phyloP scores from a whole-genome alignment of 2,113 vertebrate species.

The Centropristis striata region DNA sequence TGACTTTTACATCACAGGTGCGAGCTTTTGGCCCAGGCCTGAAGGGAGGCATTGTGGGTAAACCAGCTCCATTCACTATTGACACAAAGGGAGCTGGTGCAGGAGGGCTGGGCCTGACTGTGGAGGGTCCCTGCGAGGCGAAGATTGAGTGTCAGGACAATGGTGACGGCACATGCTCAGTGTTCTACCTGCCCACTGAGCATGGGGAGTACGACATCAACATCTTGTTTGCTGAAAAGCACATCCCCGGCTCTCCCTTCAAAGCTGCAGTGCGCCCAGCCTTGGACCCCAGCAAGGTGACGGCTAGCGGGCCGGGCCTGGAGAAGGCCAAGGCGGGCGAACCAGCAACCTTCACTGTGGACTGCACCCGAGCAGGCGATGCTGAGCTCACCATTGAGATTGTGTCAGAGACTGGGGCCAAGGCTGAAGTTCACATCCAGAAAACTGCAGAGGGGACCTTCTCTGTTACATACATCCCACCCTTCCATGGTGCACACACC shows the following conservation, averaged over 20 bases:
- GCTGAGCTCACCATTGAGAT: constrained; percentile 96
- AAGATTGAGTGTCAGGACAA: constrained; percentile 96
- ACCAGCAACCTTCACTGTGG: constrained; percentile 91
- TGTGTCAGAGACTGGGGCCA: constrained; percentile 90
- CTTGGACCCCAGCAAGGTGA: constrained; percentile 92
- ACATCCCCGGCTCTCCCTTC: constrained; percentile 95
- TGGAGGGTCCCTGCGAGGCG: constrained; percentile 94
- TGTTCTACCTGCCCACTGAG: constrained; percentile 93
- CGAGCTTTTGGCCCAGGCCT: constrained; percentile 93
- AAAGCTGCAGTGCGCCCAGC: constrained; percentile 87
- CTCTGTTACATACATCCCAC: constrained; percentile 92
- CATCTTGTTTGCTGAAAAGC: constrained; percentile 91
- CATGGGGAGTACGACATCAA: constrained; percentile 92
- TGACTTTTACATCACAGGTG: constrained; percentile 82
- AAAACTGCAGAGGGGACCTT: constrained; percentile 94
- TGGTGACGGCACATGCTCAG: constrained; percentile 91
- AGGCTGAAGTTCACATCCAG: constrained; percentile 93
- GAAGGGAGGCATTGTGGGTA: constrained; percentile 90
- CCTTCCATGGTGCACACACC: constrained; percentile 92
- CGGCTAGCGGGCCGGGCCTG: constrained; percentile 91
- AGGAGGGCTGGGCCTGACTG: constrained; percentile 91
- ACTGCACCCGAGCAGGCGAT: constrained; percentile 92
- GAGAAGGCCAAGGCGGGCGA: constrained; percentile 90
- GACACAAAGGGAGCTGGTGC: constrained; percentile 94
- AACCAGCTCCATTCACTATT: constrained; percentile 91